Base-by-base conservation (phyloP, 2,888 invertebrate genomes). In the Phyllotreta cruciferae region DNA sequence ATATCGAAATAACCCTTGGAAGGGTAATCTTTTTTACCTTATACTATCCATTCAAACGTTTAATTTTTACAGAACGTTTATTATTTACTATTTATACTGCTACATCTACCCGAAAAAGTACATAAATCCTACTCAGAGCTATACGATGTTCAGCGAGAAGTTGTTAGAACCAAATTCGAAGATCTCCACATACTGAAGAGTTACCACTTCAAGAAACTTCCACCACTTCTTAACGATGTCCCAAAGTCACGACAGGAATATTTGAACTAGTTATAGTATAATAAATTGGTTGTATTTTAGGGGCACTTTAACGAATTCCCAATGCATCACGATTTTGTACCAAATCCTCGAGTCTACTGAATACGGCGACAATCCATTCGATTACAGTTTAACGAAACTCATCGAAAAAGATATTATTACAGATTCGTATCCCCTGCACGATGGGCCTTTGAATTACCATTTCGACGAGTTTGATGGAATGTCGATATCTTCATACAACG, bases 391-490 rank as follows among this genome's bases (percentile, higher is more conserved):
- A 14, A 50, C 68, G 11, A 78, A 76, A 60, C 64, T 81, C 39
- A 54, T 78, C 3, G 50, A 64, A 6, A 56, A 69, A 11, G 68
- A 73, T 39, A 70, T 75, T 7, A 67, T 81, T 6, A 58, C 69
- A 9, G 73, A 73, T 60, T 78, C 77, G 3, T 80, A 76, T 70
- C 79, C 81, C 1, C 68, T 82, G 11, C 82, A 82, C 64, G 79
- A 80, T 63, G 79, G 80, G 3, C 69, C 73, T 6, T 72, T 63
- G 41, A 49, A n/a, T n/a, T 39, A 50, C 6, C 7, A 64, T 41
- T 37, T 24, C 10, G 34, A 8, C 2, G 49, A 57, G 4, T 38
- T 57, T 6, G 36, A 45, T 35, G 6, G 11, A 10, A 24, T 14
- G 10, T 49, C 38, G 41, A 47, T 39, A 4, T 6, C 10, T n/a